Percentiles rank a stretch among this genome's conserved stretches.
Evolutionary conservation across 2,888 invertebrate genomes (phyloP).

Genomic region (Chalcosyrphus nemorum): DNA sequence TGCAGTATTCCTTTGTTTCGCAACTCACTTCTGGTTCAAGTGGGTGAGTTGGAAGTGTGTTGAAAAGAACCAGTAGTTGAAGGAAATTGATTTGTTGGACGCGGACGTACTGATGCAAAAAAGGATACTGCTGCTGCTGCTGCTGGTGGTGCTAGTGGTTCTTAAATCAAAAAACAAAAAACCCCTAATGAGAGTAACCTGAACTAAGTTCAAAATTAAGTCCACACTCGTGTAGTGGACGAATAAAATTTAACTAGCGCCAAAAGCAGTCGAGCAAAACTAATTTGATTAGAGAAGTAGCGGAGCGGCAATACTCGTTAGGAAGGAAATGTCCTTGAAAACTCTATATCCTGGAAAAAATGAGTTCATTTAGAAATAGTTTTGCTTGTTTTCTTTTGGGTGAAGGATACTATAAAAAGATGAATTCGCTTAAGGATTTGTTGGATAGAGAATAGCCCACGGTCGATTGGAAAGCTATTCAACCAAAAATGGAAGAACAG

Average conservation of each 20-base stretch:
- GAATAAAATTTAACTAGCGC: background rate
- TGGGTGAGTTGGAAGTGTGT: too few species aligned
- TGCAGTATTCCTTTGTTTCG: slow-evolving; percentile 62
- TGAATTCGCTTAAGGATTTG: background rate
- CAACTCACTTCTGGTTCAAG: slow-evolving; percentile 46
- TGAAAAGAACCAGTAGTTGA: slow-evolving; percentile 5
- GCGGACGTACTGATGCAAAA: background rate
- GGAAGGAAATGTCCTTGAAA: slow-evolving; percentile 20
- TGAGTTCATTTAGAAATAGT: slow-evolving; percentile 13
- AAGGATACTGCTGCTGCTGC: too few species aligned
- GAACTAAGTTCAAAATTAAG: background rate
- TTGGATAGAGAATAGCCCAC: background rate
- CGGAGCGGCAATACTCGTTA: slow-evolving; percentile 1
- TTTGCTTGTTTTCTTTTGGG: too few species aligned
- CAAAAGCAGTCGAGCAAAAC: background rate
- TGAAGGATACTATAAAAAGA: background rate
- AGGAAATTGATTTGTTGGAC: slow-evolving; percentile 53
- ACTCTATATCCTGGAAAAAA: background rate
- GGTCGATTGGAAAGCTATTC: background rate
- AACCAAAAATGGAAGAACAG: background rate
- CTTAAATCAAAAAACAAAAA: slow-evolving; percentile 17
- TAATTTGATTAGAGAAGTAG: slow-evolving; percentile 25
- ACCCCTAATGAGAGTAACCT: slow-evolving; percentile 10
- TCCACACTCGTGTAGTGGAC: background rate
- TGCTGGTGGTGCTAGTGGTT: background rate